Conservation (phyloP, 2,113 vertebrate species). For the Lepus timidus region DNA sequence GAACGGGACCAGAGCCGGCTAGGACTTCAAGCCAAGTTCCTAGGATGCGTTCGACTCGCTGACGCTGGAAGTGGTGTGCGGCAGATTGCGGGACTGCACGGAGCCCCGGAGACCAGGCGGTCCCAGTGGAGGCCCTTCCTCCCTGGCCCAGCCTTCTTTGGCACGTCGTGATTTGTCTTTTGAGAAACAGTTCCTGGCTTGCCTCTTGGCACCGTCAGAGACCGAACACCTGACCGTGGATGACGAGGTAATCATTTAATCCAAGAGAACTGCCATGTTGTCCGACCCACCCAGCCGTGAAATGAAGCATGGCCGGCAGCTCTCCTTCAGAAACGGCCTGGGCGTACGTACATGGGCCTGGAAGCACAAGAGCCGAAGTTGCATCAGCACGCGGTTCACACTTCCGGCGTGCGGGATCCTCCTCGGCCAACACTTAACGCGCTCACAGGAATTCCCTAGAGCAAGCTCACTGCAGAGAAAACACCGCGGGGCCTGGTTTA, state of each 20-base stretch:
- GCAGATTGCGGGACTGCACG: not conserved
- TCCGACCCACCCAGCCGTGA: not conserved
- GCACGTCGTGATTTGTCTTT: slow-evolving; percentile 46
- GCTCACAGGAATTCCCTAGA: not conserved
- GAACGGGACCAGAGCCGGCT: not conserved
- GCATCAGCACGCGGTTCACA: not conserved
- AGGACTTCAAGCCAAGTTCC: slow-evolving; percentile 24
- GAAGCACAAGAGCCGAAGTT: not conserved
- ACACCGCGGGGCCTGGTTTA: not conserved
- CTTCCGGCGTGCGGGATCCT: not conserved
- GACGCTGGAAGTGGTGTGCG: not conserved
- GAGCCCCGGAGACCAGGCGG: slow-evolving; percentile 28
- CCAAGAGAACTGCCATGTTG: not conserved
- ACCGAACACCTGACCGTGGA: slow-evolving; percentile 42
- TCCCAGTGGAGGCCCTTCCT: not conserved
- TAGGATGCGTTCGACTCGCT: not conserved
- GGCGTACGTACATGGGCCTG: not conserved
- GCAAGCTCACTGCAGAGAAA: not conserved
- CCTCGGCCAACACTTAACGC: not conserved
- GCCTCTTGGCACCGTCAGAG: slow-evolving; percentile 13
- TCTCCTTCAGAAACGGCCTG: not conserved
- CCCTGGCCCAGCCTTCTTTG: slow-evolving; percentile 57
- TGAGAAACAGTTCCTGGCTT: slow-evolving; percentile 65
- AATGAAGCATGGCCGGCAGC: not conserved
- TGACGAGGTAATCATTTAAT: slow-evolving; percentile 8